Evolutionary conservation across 2,113 vertebrate genomes (phyloP), one percentile per base, ranked within the genome.

Genomic region (Chamaea fasciata): DNA sequence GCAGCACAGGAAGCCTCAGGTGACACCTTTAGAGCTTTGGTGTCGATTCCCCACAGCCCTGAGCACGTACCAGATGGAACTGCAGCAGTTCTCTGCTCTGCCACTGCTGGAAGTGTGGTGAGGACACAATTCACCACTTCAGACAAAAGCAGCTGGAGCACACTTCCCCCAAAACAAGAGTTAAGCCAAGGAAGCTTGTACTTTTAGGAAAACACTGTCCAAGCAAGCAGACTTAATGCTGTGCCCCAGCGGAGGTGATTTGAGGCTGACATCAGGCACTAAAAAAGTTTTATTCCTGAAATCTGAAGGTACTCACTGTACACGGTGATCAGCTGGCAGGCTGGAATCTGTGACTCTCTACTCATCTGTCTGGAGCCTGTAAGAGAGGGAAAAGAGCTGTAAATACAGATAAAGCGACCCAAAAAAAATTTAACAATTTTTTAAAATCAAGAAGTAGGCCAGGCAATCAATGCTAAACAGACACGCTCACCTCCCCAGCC

Each of bases 291-390:
- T 60, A 30, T n/a, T 71, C 23, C 33, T 37, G 44, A 94, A 89
- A 69, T 19, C 30, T 55, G 49, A 65, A 74, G 30, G 78, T 83
- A 96, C 95, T 97, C 65, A 95, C 96, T 41, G 85, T 27, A 62
- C 20, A 62, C 16, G 2, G 63, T 55, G 82, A 92, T 62, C 67
- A 42, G 46, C 42, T 52, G 74, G 62, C 76, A 85, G 64, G 55
- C 23, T 37, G 55, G 46, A 79, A 69, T 39, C 57, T 57, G 46
- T 35, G 73, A 49, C 33, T 73, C 74, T 68, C 91, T 79, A 30
- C 13, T 95, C 92, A 81, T 94, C 52, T 83, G 87, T 55, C 75
- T 65, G 75, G 55, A 95, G 42, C 78, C 93, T 97, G 20, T 44
- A 6, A 42, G 46, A 89, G 42, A 70, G 15, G 18, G 24, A 55